These are phyloP conservation scores for Camelus dromedarius DNA, from an alignment of 2,113 vertebrate genomes.

Conservation along the genomic window DNA sequence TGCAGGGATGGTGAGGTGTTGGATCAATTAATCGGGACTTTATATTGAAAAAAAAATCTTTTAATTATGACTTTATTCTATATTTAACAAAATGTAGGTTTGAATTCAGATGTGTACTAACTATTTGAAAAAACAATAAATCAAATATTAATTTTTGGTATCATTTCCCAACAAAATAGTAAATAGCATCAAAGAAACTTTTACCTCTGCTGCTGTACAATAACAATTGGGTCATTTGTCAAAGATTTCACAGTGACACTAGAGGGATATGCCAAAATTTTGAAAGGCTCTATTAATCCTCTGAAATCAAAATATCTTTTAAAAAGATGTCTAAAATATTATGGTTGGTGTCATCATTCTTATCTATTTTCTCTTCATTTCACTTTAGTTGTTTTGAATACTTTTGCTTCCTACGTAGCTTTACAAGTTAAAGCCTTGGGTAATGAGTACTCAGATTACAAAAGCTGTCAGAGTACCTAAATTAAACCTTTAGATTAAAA, in stretches of 20 bases:
- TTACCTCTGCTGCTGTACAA: background rate
- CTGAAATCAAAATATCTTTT: background rate
- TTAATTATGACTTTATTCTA: background rate
- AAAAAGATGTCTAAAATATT: slow-evolving; percentile 11
- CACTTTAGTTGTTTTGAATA: slow-evolving; percentile 3
- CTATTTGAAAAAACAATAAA: background rate
- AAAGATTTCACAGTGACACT: background rate
- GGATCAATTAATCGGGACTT: background rate
- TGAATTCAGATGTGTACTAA: background rate
- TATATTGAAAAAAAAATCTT: background rate
- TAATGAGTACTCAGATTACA: background rate
- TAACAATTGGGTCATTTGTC: background rate
- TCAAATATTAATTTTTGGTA: background rate
- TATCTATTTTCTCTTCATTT: slow-evolving; percentile 26
- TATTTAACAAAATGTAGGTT: slow-evolving; percentile 34
- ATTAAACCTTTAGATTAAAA: slow-evolving; percentile 44
- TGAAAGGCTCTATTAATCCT: background rate
- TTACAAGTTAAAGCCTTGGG: background rate
- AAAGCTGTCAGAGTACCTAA: background rate
- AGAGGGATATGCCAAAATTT: background rate
- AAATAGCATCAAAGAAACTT: background rate
- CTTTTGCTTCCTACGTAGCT: background rate
- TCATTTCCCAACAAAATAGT: slow-evolving; percentile 5
- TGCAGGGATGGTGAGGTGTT: accelerated
- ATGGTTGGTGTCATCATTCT: background rate